Evolutionary conservation across 2,888 invertebrate species (phyloP).

Genomic region (Hirtodrosophila histrioides): DNA sequence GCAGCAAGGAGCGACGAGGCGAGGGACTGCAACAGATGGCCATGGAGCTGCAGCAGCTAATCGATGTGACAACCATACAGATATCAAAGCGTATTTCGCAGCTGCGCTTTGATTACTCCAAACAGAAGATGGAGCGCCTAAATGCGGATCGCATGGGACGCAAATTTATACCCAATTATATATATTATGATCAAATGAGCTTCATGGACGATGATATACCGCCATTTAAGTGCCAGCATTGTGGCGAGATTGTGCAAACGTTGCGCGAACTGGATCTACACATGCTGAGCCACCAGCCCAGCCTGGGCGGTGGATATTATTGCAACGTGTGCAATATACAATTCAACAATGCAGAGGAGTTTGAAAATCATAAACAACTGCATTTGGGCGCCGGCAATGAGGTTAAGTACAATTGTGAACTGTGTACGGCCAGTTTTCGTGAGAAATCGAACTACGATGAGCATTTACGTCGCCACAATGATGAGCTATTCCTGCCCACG

Average conservation of each 20-base stretch:
- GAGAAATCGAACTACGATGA: conserved; percentile 81
- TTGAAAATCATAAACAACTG: conserved; percentile 74
- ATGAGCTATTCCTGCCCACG: conserved; percentile 76
- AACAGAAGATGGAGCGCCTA: conserved; percentile 78
- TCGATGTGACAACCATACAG: conserved; percentile 81
- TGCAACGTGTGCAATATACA: conserved; percentile 75
- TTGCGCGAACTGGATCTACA: conserved; percentile 78
- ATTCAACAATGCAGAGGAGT: conserved; percentile 74
- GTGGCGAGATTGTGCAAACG: conserved; percentile 76
- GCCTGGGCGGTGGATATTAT: conserved; percentile 64
- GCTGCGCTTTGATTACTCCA: conserved; percentile 81
- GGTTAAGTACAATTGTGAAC: conserved; percentile 76
- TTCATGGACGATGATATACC: conserved; percentile 81
- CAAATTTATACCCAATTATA: conserved; percentile 74
- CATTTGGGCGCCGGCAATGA: conserved; percentile 72
- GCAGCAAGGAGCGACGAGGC: conserved; percentile 81
- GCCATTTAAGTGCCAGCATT: conserved; percentile 81
- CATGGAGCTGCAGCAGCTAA: conserved; percentile 70
- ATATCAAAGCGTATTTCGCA: conserved; percentile 82
- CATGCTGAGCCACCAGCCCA: conserved; percentile 72
- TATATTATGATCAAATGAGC: conserved; percentile 79
- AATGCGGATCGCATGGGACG: conserved; percentile 74
- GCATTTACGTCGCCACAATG: conserved; percentile 80
- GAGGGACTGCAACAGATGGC: conserved; percentile 81
- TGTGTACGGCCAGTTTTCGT: conserved; percentile 81